Conservation (phyloP, 2,797 vertebrate genomes). For the Anguilla marmorata region DNA sequence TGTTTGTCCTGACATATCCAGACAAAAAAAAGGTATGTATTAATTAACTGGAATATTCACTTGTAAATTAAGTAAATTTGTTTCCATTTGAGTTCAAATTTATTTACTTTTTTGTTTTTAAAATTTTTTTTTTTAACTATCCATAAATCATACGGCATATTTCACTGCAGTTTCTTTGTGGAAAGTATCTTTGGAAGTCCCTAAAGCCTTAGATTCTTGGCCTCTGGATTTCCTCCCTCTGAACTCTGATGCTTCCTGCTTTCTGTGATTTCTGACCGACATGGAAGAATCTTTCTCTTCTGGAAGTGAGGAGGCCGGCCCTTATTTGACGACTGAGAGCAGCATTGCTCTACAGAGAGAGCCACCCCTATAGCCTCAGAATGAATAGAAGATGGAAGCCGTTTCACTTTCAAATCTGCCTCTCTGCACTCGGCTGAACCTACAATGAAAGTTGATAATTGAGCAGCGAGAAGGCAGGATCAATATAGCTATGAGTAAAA, state of each 20-base stretch:
- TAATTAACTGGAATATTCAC: not conserved
- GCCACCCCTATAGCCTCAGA: constrained; percentile 57
- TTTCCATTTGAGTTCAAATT: not conserved
- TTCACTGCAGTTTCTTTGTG: not conserved
- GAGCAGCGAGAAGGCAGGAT: constrained; percentile 75
- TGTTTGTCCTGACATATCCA: not conserved
- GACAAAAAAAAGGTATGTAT: not conserved
- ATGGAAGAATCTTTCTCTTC: not conserved
- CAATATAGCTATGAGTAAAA: constrained; percentile 65
- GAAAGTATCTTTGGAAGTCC: no score
- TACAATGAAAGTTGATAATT: constrained; percentile 80
- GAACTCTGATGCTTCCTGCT: not conserved
- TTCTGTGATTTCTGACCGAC: not conserved
- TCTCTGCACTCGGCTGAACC: constrained; percentile 75
- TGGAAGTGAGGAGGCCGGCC: not conserved
- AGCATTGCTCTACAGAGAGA: constrained; percentile 48
- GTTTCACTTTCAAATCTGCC: constrained; percentile 70
- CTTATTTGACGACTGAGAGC: not conserved
- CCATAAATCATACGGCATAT: not conserved
- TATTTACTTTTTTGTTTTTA: not conserved
- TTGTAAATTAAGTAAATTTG: not conserved
- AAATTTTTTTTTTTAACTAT: not conserved
- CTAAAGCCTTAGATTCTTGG: not conserved
- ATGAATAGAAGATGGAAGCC: constrained; percentile 73
- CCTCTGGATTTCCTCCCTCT: not conserved